Conservation (phyloP, 2,113 vertebrate genomes). For the Pelodiscus sinensis region DNA sequence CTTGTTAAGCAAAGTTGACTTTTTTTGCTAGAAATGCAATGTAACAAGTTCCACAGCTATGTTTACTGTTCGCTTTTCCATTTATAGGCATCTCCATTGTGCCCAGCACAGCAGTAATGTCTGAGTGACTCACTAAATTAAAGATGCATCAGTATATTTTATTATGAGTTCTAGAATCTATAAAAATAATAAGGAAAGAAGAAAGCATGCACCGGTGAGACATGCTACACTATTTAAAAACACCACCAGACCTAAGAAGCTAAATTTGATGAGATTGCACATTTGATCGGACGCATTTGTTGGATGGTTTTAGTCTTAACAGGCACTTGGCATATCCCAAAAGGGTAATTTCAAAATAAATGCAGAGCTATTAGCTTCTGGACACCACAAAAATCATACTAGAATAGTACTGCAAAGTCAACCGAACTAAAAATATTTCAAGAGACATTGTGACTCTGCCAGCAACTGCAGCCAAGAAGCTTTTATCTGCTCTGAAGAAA, state of each 20-base stretch:
- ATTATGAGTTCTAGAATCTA: not conserved
- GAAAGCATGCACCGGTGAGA: not conserved
- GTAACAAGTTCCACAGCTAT: not conserved
- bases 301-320: not conserved
- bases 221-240: constrained; percentile 36
- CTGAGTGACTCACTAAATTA: not conserved
- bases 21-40: constrained; percentile 29
- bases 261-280: constrained; percentile 40
- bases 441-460: not conserved
- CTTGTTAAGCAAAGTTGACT: not conserved
- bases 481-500: constrained; percentile 18
- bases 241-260: not conserved
- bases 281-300: constrained; percentile 13
- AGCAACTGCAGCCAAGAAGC: constrained; percentile 27
- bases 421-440: constrained; percentile 22
- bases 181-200: constrained; percentile 32
- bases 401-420: constrained; percentile 20
- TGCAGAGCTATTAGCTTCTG: constrained; percentile 8
- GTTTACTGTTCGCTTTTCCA: constrained; percentile 10
- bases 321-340: constrained; percentile 34
- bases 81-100: not conserved
- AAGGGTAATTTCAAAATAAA: constrained; percentile 47
- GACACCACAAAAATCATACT: constrained; percentile 18
- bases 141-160: constrained; percentile 22
- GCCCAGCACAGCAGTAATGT: not conserved